A percentile compares a stretch with the other conserved stretches of the same genome.
phyloP scores from a whole-genome alignment of 2,113 vertebrate species.

The Eretmochelys imbricata region DNA sequence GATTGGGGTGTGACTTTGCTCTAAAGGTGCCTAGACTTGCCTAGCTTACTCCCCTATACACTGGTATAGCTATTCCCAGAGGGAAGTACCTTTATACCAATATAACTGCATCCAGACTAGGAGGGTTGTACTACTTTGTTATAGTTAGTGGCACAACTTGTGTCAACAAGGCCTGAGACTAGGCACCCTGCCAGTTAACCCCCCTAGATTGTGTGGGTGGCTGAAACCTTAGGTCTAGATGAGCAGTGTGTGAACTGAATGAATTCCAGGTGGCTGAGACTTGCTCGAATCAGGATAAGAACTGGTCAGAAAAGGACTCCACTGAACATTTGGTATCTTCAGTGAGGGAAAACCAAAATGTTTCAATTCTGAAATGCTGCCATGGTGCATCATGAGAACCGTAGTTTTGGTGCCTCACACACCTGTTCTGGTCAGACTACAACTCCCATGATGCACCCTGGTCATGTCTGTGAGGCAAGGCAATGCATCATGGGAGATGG shows the following conservation, averaged over 20 bases:
- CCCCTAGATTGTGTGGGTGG: not conserved
- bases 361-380: not conserved
- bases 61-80: no score
- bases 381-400: not conserved
- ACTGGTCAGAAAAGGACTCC: not conserved
- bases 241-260: not conserved
- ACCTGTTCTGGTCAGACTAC: no score
- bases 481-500: no score
- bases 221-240: not conserved
- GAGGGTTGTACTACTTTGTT: not conserved
- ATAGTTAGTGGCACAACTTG: no score
- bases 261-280: not conserved
- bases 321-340: not conserved
- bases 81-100: no score
- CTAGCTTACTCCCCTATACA: no score
- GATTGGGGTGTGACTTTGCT: not conserved
- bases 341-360: not conserved
- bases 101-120: not conserved
- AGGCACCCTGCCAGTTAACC: not conserved
- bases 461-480: no score
- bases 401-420: not conserved
- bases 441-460: not conserved
- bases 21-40: no score
- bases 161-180: not conserved
- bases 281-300: not conserved